Evolutionary conservation across 2,888 invertebrate genomes (phyloP).

Genomic region (Timandra comae): DNA sequence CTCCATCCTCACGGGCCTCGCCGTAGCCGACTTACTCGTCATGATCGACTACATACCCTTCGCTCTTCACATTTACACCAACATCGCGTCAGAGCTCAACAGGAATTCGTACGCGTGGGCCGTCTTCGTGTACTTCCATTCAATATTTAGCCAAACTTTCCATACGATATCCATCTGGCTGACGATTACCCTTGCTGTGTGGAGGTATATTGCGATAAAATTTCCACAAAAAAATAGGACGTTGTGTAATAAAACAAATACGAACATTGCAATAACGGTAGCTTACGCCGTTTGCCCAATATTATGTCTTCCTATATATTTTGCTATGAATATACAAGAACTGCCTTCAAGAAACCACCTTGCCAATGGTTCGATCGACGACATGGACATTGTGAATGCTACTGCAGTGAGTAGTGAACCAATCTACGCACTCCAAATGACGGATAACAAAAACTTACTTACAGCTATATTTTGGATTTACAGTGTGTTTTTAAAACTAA

Average conservation of each 20-base stretch:
- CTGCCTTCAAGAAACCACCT: slow-evolving; percentile 26
- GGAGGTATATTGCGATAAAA: slow-evolving; percentile 93
- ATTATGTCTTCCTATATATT: slow-evolving; percentile 88
- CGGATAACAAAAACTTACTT: slow-evolving; percentile 78
- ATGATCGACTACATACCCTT: slow-evolving; percentile 97
- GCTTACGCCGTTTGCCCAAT: slow-evolving; percentile 90
- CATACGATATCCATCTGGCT: slow-evolving; percentile 95
- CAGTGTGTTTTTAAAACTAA: slow-evolving; percentile 92
- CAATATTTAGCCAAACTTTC: slow-evolving; percentile 90
- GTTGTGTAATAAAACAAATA: slow-evolving; percentile 88
- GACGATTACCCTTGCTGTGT: slow-evolving; percentile 93
- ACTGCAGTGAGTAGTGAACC: slow-evolving; percentile 52
- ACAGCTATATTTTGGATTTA: slow-evolving; percentile 93
- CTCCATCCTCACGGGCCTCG: slow-evolving; percentile 92
- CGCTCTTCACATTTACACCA: slow-evolving; percentile 86
- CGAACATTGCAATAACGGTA: slow-evolving; percentile 83
- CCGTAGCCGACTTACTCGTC: slow-evolving; percentile 93
- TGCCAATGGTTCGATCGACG: slow-evolving; percentile 40
- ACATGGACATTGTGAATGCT: slow-evolving; percentile 32
- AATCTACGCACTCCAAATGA: slow-evolving; percentile 81
- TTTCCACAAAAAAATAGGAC: slow-evolving; percentile 87
- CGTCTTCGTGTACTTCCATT: slow-evolving; percentile 90
- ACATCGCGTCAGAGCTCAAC: slow-evolving; percentile 65
- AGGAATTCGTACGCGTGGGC: slow-evolving; percentile 83
- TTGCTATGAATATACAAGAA: slow-evolving; percentile 83